phyloP scores from a whole-genome alignment of 2,113 vertebrate genomes.

The Donacobius atricapilla region DNA sequence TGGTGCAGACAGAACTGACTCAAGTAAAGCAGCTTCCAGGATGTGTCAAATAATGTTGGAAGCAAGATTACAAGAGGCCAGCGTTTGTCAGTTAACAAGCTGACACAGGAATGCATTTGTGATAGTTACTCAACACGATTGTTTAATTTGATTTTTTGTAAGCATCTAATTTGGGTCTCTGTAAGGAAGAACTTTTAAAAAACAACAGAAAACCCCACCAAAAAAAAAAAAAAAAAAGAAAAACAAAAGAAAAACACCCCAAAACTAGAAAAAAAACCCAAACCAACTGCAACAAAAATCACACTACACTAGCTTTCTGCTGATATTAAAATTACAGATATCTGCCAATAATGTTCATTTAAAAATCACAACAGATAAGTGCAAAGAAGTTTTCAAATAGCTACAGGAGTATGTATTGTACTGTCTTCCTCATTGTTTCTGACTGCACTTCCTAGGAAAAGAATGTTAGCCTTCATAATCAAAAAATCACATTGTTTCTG shows the following conservation, averaged over 20 bases:
- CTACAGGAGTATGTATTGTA: not conserved
- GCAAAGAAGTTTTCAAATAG: not conserved
- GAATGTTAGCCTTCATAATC: not conserved
- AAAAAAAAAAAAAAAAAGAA: not conserved
- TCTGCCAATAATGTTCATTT: not conserved
- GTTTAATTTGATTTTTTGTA: not conserved
- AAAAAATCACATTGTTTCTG: not conserved
- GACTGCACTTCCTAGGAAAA: not conserved
- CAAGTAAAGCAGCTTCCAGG: not conserved
- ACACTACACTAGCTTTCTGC: not conserved
- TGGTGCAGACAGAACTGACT: not conserved
- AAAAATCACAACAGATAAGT: not conserved
- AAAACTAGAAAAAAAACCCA: not conserved
- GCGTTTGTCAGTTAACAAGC: not conserved
- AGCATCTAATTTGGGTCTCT: not conserved
- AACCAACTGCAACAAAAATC: not conserved
- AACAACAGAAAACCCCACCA: not conserved
- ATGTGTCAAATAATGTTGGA: not conserved
- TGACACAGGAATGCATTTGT: not conserved
- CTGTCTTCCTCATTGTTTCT: not conserved
- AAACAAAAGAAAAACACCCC: not conserved
- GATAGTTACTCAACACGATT: not conserved
- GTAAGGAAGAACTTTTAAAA: not conserved
- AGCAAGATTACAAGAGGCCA: not conserved
- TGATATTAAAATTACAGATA: not conserved